Conservation (phyloP, 2,113 vertebrate species). For the Sialia sialis region DNA sequence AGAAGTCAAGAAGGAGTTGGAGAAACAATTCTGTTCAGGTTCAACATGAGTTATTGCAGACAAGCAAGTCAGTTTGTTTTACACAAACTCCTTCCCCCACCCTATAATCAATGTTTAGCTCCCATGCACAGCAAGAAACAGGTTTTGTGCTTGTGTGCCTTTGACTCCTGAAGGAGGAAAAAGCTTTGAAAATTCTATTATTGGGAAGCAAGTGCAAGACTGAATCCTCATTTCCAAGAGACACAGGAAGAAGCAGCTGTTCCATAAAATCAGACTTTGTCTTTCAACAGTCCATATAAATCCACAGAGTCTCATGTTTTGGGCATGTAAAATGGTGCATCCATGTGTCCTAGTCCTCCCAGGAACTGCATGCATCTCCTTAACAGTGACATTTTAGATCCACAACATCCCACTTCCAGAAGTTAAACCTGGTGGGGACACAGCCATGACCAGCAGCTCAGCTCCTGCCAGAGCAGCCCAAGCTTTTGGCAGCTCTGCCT, state of each 20-base stretch:
- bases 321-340: not conserved
- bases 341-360: rapidly evolving
- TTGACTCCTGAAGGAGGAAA: not conserved
- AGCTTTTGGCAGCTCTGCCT: not conserved
- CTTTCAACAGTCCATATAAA: not conserved
- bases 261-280: not conserved
- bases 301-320: not conserved
- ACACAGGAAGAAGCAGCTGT: not conserved
- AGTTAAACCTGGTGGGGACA: not conserved
- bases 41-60: not conserved
- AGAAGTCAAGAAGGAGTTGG: not conserved
- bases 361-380: not conserved
- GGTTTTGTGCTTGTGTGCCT: not conserved
- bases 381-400: not conserved
- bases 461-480: not conserved
- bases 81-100: not conserved
- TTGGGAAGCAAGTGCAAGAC: not conserved
- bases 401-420: not conserved
- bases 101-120: not conserved
- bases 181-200: not conserved
- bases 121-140: not conserved
- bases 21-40: not conserved
- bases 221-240: not conserved
- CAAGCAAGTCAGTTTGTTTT: not conserved
- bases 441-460: not conserved